Percentiles rank a stretch among this genome's conserved stretches.
phyloP scores from a whole-genome alignment of 2,888 invertebrate species.

The Orthosia cruda region DNA sequence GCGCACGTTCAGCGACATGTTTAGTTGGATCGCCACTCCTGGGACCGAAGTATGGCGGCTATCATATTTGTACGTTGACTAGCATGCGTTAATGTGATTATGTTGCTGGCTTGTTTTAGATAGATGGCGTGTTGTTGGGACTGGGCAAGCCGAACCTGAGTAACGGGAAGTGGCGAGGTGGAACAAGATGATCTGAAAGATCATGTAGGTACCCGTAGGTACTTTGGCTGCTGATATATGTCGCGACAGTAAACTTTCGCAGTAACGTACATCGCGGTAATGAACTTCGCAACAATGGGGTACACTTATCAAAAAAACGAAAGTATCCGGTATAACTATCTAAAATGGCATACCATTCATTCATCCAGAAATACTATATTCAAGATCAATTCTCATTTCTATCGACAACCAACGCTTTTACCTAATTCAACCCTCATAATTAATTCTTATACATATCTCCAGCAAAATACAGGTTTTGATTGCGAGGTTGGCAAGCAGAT shows the following conservation, averaged over 20 bases:
- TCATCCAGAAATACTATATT: background rate
- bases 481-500: constrained; percentile 43
- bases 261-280: no score
- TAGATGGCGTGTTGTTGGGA: constrained; percentile 57
- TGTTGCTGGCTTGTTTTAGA: constrained; percentile 62
- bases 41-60: constrained; percentile 66
- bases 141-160: no score
- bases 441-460: constrained; percentile 25
- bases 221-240: no score
- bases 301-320: no score
- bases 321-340: no score
- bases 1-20: constrained; percentile 42
- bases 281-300: no score
- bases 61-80: constrained; percentile 70
- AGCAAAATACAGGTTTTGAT: constrained; percentile 44
- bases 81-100: constrained; percentile 71
- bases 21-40: constrained; percentile 64
- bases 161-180: no score
- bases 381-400: background rate
- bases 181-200: no score
- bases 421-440: background rate
- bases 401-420: background rate
- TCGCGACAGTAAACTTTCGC: no score
- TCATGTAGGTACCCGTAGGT: no score
- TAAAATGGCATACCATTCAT: background rate